Conservation (phyloP, 2,797 vertebrate species). For the Falco biarmicus region DNA sequence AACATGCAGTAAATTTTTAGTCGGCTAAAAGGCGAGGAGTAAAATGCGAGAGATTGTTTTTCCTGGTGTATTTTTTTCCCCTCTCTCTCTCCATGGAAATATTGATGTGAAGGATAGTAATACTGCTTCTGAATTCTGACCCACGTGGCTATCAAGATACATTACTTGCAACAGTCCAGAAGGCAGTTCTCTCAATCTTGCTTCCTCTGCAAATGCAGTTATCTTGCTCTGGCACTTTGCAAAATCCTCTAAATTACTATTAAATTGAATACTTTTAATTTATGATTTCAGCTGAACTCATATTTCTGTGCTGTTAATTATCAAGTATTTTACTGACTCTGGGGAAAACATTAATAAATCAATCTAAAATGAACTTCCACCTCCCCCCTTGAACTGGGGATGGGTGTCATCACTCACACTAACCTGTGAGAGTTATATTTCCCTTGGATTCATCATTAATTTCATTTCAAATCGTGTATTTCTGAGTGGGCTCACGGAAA, state of each 20-base stretch:
- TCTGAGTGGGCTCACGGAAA: neutral
- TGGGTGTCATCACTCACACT: constrained; percentile 17
- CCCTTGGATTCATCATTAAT: neutral
- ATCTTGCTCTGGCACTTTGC: constrained; percentile 26
- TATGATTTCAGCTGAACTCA: constrained; percentile 44
- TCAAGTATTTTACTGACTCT: constrained; percentile 24
- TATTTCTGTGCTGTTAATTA: constrained; percentile 51
- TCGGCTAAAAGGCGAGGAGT: neutral
- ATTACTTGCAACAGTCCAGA: constrained; percentile 8
- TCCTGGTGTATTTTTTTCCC: neutral
- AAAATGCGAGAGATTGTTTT: neutral
- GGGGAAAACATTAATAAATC: constrained; percentile 48
- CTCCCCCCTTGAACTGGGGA: neutral
- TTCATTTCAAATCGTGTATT: neutral
- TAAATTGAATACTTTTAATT: constrained; percentile 64
- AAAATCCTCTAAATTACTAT: constrained; percentile 54
- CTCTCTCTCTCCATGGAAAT: constrained; percentile 3
- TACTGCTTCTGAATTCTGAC: constrained; percentile 25
- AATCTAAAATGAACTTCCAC: constrained; percentile 31
- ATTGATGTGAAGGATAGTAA: neutral
- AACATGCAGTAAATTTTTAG: constrained; percentile 1
- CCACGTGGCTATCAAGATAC: neutral
- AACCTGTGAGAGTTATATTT: neutral
- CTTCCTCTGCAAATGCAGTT: constrained; percentile 38
- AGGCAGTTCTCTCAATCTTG: constrained; percentile 16